Evolutionary conservation across 2,113 vertebrate genomes (phyloP).

Genomic region (Puffinus mauretanicus): DNA sequence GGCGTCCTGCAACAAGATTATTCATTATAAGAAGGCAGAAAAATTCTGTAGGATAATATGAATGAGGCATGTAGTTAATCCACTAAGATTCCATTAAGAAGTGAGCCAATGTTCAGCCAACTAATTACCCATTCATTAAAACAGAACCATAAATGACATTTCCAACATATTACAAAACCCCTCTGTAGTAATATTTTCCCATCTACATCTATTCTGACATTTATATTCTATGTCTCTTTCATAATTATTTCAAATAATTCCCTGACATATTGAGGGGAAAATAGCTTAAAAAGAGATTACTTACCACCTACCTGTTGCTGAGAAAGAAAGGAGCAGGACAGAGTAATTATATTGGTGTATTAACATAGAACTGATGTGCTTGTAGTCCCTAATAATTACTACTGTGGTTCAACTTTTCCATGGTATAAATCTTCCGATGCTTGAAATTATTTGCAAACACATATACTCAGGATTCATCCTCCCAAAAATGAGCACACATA

Average conservation of each 20-base stretch:
- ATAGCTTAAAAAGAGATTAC: constrained; percentile 62
- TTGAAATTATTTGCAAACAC: neutral
- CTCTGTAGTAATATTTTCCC: constrained; percentile 54
- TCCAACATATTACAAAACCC: constrained; percentile 51
- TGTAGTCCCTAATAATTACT: neutral
- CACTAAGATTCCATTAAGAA: constrained; percentile 57
- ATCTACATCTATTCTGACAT: constrained; percentile 65
- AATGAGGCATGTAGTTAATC: constrained; percentile 57
- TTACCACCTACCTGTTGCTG: constrained; percentile 41
- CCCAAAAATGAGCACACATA: neutral
- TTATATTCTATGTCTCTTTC: constrained; percentile 66
- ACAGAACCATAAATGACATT: constrained; percentile 66
- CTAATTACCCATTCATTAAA: constrained; percentile 70
- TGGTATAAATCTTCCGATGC: neutral
- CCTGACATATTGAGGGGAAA: constrained; percentile 45
- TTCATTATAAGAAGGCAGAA: neutral
- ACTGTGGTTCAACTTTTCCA: neutral
- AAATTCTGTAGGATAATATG: constrained; percentile 38
- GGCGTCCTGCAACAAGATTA: neutral
- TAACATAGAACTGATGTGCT: neutral
- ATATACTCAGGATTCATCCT: neutral
- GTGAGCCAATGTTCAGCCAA: constrained; percentile 32
- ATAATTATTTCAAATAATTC: constrained; percentile 66
- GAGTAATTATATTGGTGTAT: neutral
- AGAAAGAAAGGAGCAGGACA: constrained; percentile 1